Conservation (phyloP, 2,113 vertebrate species). For the Pelodiscus sinensis region DNA sequence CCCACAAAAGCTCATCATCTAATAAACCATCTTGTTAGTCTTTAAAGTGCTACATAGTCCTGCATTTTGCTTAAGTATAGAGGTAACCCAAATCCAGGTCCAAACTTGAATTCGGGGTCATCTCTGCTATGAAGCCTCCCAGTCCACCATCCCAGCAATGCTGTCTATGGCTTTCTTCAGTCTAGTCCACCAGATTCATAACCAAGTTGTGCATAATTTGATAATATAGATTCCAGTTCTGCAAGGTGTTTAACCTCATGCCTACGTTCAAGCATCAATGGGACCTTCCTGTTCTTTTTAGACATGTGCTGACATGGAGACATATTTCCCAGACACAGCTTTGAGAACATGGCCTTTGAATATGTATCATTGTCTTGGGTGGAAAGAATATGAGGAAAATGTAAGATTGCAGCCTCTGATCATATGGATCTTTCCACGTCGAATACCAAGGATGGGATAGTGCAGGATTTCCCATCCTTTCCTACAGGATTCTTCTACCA, state of each 20-base stretch:
- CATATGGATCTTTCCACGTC: not conserved
- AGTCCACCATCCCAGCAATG: fast-evolving
- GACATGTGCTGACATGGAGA: not conserved
- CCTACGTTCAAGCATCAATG: not conserved
- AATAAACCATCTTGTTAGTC: too few species aligned
- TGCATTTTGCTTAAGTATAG: too few species aligned
- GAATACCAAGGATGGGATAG: not conserved
- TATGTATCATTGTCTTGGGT: not conserved
- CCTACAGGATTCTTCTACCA: not conserved
- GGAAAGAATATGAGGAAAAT: not conserved
- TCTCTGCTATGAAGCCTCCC: not conserved
- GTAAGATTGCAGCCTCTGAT: not conserved
- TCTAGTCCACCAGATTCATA: not conserved
- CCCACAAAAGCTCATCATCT: too few species aligned
- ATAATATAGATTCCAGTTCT: not conserved
- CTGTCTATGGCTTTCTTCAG: fast-evolving
- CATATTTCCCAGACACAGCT: not conserved
- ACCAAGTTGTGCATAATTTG: not conserved
- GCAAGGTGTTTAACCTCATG: not conserved
- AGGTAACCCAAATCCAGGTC: not conserved
- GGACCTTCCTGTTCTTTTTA: not conserved
- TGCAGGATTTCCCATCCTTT: not conserved
- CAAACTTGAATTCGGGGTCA: not conserved
- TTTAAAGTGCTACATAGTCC: too few species aligned
- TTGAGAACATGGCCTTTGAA: not conserved